phyloP scores from a whole-genome alignment of 2,888 invertebrate genomes.

The Eilema griseolum region DNA sequence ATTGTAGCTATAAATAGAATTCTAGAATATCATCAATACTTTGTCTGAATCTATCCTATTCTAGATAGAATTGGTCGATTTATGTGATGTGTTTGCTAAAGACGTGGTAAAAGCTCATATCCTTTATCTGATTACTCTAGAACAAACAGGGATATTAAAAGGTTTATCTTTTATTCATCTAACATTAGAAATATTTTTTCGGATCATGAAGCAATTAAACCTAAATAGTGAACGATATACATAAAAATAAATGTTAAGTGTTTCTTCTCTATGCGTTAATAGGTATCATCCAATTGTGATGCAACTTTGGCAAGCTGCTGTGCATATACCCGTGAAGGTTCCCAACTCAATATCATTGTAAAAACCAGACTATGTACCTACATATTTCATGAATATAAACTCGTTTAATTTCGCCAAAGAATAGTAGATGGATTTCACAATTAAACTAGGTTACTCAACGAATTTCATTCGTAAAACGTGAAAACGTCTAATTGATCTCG shows the following conservation, averaged over 20 bases:
- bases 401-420: background rate
- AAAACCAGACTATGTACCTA: background rate
- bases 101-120: too few species aligned
- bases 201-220: background rate
- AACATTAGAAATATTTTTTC: too few species aligned
- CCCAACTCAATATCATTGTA: conserved; percentile 1
- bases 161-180: too few species aligned
- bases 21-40: too few species aligned
- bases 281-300: background rate
- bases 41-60: too few species aligned
- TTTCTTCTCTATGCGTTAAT: background rate
- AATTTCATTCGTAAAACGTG: too few species aligned
- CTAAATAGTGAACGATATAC: background rate
- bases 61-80: too few species aligned
- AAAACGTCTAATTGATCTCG: background rate
- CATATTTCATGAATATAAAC: background rate
- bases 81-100: too few species aligned
- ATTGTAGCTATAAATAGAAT: background rate
- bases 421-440: background rate
- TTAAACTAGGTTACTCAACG: background rate
- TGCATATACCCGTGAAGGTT: background rate
- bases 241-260: background rate
- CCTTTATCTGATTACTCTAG: too few species aligned
- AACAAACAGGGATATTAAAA: too few species aligned
- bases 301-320: background rate